Conservation (phyloP, 1,140 invertebrate genomes). For the Anastrepha ludens region DNA sequence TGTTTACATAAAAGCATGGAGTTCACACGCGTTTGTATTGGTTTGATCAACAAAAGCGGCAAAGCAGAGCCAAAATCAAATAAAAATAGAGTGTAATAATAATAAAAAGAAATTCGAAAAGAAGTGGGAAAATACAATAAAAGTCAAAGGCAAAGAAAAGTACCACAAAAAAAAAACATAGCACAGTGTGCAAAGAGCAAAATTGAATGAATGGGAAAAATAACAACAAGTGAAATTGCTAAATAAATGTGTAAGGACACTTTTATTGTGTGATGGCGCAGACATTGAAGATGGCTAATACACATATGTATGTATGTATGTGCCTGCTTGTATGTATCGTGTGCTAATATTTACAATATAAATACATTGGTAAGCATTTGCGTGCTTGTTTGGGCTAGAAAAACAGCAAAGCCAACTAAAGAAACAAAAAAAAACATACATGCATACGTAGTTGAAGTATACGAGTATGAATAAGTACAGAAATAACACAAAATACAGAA, state of each 20-base stretch:
- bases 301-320: neutral
- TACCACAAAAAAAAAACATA: neutral
- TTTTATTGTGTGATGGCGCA: slow-evolving; percentile 26
- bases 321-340: neutral
- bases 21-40: neutral
- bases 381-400: neutral
- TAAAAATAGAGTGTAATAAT: slow-evolving; percentile 1
- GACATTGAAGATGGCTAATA: neutral
- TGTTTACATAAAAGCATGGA: neutral
- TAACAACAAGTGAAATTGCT: slow-evolving; percentile 42
- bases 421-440: no score
- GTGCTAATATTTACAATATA: neutral
- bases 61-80: neutral
- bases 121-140: slow-evolving; percentile 28
- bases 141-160: neutral
- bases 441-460: no score
- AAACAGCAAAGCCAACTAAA: neutral
- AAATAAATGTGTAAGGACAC: slow-evolving; percentile 52
- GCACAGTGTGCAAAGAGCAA: neutral
- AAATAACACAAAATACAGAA: no score
- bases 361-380: neutral
- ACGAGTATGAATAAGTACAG: no score
- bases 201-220: slow-evolving; percentile 7
- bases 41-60: neutral
- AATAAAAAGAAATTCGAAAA: neutral